These are phyloP conservation scores for Stegostoma tigrinum DNA, from an alignment of 2,113 vertebrate genomes.

Conservation along the genomic window DNA sequence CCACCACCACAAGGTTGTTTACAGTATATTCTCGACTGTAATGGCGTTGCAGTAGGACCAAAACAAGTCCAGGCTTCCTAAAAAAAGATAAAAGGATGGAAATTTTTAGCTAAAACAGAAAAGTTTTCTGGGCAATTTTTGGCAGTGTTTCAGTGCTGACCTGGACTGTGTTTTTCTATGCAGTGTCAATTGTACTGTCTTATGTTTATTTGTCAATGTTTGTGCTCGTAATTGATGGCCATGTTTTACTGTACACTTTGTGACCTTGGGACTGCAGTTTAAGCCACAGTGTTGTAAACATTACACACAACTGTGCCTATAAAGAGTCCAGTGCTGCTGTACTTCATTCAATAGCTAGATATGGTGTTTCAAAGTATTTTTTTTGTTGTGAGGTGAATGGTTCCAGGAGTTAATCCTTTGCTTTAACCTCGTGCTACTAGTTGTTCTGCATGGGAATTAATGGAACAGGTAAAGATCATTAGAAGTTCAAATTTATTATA, in stretches of 20 bases:
- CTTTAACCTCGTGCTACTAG: slow-evolving; percentile 41
- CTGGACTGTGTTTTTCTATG: slow-evolving; percentile 85
- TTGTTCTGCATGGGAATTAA: slow-evolving; percentile 34
- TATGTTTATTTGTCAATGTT: slow-evolving; percentile 70
- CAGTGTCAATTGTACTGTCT: slow-evolving; percentile 74
- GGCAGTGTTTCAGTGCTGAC: slow-evolving; percentile 62
- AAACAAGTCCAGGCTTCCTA: slow-evolving; percentile 85
- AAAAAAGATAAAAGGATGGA: slow-evolving; percentile 53
- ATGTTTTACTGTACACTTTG: slow-evolving; percentile 71
- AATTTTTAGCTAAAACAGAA: slow-evolving; percentile 56
- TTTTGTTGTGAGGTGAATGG: slow-evolving; percentile 57
- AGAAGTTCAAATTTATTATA: neutral
- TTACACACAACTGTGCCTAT: slow-evolving; percentile 63
- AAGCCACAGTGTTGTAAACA: slow-evolving; percentile 65
- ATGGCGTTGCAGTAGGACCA: slow-evolving; percentile 74
- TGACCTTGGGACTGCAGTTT: slow-evolving; percentile 73
- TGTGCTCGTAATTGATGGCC: slow-evolving; percentile 77
- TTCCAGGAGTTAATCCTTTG: slow-evolving; percentile 49
- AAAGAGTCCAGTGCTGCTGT: slow-evolving; percentile 69
- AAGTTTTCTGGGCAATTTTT: slow-evolving; percentile 54
- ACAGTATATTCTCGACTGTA: slow-evolving; percentile 88
- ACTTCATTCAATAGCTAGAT: slow-evolving; percentile 55
- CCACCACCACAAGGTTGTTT: slow-evolving; percentile 95
- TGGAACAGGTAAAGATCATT: slow-evolving; percentile 8
- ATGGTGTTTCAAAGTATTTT: slow-evolving; percentile 54